Conservation (phyloP, 2,888 invertebrate species). For the Congeria kusceri region DNA sequence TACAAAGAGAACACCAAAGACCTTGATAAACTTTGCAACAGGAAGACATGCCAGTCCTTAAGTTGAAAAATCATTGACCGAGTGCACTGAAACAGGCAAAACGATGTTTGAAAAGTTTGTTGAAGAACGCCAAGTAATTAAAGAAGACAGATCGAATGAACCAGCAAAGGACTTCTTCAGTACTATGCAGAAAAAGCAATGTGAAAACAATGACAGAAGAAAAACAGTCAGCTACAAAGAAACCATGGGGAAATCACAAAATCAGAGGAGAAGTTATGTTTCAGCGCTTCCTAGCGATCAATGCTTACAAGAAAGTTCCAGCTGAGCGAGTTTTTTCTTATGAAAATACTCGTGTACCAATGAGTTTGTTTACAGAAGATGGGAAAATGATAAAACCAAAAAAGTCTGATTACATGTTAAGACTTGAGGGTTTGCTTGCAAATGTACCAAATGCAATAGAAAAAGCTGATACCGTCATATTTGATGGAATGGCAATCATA, state of each 20-base stretch:
- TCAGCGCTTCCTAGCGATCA: background rate
- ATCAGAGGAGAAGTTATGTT: slow-evolving; percentile 2
- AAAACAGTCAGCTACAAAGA: background rate
- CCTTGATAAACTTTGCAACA: background rate
- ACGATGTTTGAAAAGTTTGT: slow-evolving; percentile 2
- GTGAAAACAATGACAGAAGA: slow-evolving; percentile 5
- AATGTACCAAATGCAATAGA: background rate
- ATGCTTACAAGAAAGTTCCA: slow-evolving; percentile 17
- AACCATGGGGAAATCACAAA: slow-evolving; percentile 3
- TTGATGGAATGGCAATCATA: slow-evolving; percentile 8
- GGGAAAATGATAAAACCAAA: slow-evolving; percentile 2
- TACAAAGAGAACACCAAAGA: background rate
- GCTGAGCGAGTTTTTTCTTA: slow-evolving; percentile 6
- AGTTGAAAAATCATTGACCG: background rate
- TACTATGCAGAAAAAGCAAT: background rate
- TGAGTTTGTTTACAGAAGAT: slow-evolving; percentile 6
- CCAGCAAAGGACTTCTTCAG: background rate
- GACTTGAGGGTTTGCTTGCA: background rate
- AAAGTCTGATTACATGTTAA: slow-evolving; percentile 7
- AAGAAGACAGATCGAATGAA: background rate
- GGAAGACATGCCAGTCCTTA: background rate
- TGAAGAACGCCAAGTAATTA: background rate
- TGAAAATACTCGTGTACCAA: slow-evolving; percentile 17
- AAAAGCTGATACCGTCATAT: background rate
- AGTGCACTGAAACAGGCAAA: background rate